phyloP scores from a whole-genome alignment of 2,797 vertebrate species.

The Hephaestus fuliginosus region DNA sequence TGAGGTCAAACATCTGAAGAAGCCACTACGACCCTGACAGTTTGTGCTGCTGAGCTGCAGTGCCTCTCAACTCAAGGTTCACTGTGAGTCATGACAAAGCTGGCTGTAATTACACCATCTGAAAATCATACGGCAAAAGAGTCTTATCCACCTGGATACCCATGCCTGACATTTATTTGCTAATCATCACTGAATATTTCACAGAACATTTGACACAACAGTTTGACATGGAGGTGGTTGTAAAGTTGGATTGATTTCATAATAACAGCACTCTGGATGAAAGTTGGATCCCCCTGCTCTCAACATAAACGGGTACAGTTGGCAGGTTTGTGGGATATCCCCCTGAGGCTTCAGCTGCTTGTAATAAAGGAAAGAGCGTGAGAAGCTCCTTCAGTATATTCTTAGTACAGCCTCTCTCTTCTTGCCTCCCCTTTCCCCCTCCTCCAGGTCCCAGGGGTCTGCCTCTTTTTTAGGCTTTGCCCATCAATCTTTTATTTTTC shows the following conservation, averaged over 20 bases:
- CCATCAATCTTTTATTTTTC: constrained; percentile 50
- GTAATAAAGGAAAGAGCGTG: constrained; percentile 55
- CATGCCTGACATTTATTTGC: not conserved
- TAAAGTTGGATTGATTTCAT: constrained; percentile 6
- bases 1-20: constrained; percentile 24
- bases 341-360: constrained; percentile 32
- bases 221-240: not conserved
- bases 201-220: not conserved
- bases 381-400: constrained; percentile 62
- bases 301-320: constrained; percentile 9
- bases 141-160: not conserved
- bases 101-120: constrained; percentile 7
- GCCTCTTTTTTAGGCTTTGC: constrained; percentile 13
- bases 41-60: constrained; percentile 6
- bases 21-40: not conserved
- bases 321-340: constrained; percentile 50
- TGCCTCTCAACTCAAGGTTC: constrained; percentile 5
- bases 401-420: constrained; percentile 54
- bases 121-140: not conserved
- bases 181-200: not conserved
- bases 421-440: constrained; percentile 16
- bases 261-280: not conserved
- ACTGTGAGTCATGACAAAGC: constrained; percentile 12
- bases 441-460: constrained; percentile 13
- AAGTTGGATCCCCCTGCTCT: not conserved